Conservation (phyloP, 2,888 invertebrate species). For the Catocala fraxini region DNA sequence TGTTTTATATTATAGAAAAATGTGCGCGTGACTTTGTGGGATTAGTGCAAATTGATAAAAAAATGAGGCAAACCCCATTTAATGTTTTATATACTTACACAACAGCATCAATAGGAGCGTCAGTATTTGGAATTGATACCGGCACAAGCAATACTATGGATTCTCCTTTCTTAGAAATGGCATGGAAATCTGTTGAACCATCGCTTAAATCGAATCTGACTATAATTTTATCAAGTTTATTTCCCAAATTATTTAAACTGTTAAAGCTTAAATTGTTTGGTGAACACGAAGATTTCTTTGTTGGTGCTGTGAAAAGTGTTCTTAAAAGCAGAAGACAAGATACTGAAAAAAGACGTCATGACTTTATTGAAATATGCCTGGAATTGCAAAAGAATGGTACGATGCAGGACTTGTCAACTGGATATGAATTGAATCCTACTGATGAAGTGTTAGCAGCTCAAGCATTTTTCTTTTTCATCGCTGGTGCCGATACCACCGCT, state of each 20-base stretch:
- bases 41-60: constrained; percentile 53
- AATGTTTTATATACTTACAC: constrained; percentile 66
- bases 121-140: constrained; percentile 78
- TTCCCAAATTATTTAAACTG: constrained; percentile 57
- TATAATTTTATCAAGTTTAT: constrained; percentile 49
- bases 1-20: constrained; percentile 71
- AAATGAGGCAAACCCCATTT: constrained; percentile 58
- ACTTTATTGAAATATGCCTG: constrained; percentile 71
- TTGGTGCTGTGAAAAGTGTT: constrained; percentile 66
- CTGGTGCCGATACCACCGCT: constrained; percentile 79
- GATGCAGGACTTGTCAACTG: constrained; percentile 62
- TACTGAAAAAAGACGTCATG: constrained; percentile 51
- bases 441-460: constrained; percentile 75
- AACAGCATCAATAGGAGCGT: constrained; percentile 69
- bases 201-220: constrained; percentile 47
- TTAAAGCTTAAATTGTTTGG: constrained; percentile 64
- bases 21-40: constrained; percentile 67
- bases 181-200: constrained; percentile 58
- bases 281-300: constrained; percentile 67
- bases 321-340: constrained; percentile 57
- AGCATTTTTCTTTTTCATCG: constrained; percentile 80
- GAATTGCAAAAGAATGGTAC: constrained; percentile 67
- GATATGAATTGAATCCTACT: constrained; percentile 62
- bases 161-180: constrained; percentile 69
- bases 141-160: constrained; percentile 67